Conservation (phyloP, 2,113 vertebrate species). For the Pimephales promelas region DNA sequence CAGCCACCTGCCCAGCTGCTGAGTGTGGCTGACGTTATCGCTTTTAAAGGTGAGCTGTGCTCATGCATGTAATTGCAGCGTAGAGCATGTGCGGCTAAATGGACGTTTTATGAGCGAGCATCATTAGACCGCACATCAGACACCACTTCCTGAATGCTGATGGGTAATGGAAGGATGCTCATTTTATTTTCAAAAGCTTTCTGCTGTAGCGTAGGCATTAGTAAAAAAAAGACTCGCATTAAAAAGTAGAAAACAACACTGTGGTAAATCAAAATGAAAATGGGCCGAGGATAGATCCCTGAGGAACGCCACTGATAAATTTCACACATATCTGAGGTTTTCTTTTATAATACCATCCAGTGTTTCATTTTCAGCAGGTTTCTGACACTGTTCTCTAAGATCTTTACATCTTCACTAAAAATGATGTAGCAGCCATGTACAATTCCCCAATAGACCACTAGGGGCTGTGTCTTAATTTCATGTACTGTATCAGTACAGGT, state of each 20-base stretch:
- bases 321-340: not conserved
- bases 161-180: slow-evolving; percentile 24
- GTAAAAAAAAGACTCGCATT: not conserved
- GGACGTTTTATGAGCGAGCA: slow-evolving; percentile 38
- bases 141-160: not conserved
- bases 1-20: slow-evolving; percentile 13
- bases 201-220: slow-evolving; percentile 1
- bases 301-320: slow-evolving; percentile 20
- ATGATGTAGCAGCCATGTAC: no score
- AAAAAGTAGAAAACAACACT: slow-evolving; percentile 18
- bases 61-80: slow-evolving; percentile 44
- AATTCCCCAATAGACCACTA: no score
- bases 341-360: not conserved
- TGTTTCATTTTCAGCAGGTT: not conserved
- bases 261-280: slow-evolving; percentile 37
- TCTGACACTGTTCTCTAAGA: not conserved
- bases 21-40: slow-evolving; percentile 27
- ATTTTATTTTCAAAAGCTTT: slow-evolving; percentile 33
- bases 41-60: slow-evolving; percentile 32
- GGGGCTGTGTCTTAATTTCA: no score
- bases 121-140: slow-evolving; percentile 42
- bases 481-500: no score
- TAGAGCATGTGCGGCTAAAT: slow-evolving; percentile 20
- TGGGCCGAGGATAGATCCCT: not conserved
- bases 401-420: no score